A percentile compares a stretch with the other conserved stretches of the same genome.
phyloP scores from a whole-genome alignment of 2,113 vertebrate genomes.

The Girardinichthys multiradiatus region DNA sequence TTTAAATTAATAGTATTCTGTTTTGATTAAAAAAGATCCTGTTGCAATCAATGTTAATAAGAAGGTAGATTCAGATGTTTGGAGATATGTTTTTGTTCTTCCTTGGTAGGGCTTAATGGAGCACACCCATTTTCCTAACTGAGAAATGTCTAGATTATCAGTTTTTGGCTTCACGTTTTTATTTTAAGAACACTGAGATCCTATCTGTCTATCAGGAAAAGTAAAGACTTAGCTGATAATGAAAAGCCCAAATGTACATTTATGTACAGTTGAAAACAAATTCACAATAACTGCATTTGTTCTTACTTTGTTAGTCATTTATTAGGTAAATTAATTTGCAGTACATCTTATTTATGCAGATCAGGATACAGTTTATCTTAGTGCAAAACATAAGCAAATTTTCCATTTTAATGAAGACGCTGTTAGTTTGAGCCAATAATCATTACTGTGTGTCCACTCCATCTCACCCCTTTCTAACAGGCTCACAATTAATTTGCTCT shows the following conservation, averaged over 20 bases:
- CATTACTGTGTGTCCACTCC: conserved; percentile 6
- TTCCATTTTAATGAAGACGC: conserved; percentile 9
- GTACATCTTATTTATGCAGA: neutral
- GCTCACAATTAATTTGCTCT: conserved; percentile 2
- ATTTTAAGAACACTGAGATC: no score
- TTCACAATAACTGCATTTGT: neutral
- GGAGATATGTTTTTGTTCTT: neutral
- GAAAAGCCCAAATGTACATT: neutral
- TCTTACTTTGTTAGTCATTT: neutral
- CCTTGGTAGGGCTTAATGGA: no score
- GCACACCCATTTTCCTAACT: neutral
- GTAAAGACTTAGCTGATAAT: neutral
- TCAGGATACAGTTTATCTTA: neutral
- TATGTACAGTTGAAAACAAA: neutral
- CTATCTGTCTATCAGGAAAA: no score
- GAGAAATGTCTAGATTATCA: neutral
- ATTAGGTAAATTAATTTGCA: neutral
- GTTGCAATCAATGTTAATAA: no score
- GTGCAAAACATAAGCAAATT: neutral
- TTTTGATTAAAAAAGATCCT: no score
- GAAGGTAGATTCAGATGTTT: neutral
- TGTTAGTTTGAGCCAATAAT: conserved; percentile 11
- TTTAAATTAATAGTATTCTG: neutral
- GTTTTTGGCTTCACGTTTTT: no score
- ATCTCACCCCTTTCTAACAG: conserved; percentile 13